These are phyloP conservation scores for Lepidocyrtinus sp. DNA, from an alignment of 2,888 invertebrate genomes.

Conservation along the genomic window DNA sequence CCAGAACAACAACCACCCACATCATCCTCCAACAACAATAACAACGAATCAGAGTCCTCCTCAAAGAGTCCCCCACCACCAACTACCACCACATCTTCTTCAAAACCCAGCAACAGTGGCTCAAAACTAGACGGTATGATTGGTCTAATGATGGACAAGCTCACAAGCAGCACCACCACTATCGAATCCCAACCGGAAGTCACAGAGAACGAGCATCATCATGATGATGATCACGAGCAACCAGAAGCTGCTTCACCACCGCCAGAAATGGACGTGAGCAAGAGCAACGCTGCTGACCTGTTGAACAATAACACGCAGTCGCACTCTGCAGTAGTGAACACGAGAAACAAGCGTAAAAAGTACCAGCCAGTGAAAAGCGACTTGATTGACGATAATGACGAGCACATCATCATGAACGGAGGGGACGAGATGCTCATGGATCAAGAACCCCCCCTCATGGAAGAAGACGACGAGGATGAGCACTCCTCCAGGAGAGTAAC, in stretches of 20 bases:
- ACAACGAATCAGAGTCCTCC: constrained; percentile 49
- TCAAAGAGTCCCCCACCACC: constrained; percentile 33
- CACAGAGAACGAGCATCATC: constrained; percentile 14
- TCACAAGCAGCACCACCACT: constrained; percentile 22
- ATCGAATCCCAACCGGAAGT: constrained; percentile 50
- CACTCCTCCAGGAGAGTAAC: background rate
- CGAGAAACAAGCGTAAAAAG: constrained; percentile 41
- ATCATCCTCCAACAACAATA: constrained; percentile 53
- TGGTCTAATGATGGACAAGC: constrained; percentile 24
- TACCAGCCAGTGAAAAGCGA: constrained; percentile 36
- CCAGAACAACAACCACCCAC: background rate
- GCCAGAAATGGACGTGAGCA: background rate
- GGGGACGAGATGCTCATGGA: background rate
- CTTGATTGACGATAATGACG: background rate
- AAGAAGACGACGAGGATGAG: constrained; percentile 27
- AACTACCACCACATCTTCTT: background rate
- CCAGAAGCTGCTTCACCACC: background rate
- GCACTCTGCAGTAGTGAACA: constrained; percentile 16
- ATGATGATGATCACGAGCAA: constrained; percentile 25
- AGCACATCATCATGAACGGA: background rate
- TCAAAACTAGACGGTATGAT: constrained; percentile 30
- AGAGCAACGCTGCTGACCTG: constrained; percentile 27
- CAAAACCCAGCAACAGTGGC: constrained; percentile 15
- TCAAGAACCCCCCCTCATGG: background rate
- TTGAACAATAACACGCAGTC: constrained; percentile 36